A percentile compares a stretch with the other conserved stretches of the same genome.
Conservation (phyloP, 2,888 invertebrate species). For the Agriopis aurantiaria region DNA sequence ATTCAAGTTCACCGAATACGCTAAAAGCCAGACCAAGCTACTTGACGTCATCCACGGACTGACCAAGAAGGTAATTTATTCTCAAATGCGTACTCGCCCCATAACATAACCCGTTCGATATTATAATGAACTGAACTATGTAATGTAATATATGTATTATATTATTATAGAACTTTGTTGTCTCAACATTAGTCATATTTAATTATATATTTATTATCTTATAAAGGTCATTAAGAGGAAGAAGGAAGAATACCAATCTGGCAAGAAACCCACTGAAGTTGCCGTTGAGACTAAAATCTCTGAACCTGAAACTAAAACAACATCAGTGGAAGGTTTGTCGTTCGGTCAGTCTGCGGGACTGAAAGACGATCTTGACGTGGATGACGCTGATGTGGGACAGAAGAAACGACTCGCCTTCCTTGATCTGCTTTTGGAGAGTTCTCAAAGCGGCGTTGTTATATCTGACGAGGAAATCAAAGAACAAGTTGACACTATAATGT, state of each 20-base stretch:
- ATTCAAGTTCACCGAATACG: conserved; percentile 91
- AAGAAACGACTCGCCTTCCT: conserved; percentile 95
- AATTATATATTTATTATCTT: conserved; percentile 8
- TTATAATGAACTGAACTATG: conserved; percentile 28
- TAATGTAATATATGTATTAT: conserved; percentile 16
- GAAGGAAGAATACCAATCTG: conserved; percentile 90
- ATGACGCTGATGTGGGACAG: conserved; percentile 92
- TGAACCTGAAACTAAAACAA: conserved; percentile 60
- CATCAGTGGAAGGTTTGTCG: conserved; percentile 88
- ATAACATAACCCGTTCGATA: conserved; percentile 20
- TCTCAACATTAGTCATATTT: conserved; percentile 15
- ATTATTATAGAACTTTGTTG: neutral
- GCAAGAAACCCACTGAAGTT: conserved; percentile 81
- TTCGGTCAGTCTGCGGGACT: conserved; percentile 91
- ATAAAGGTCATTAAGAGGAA: conserved; percentile 89
- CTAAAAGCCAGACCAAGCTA: conserved; percentile 90
- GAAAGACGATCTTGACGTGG: conserved; percentile 93
- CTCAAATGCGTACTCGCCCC: conserved; percentile 9
- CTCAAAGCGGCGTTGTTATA: conserved; percentile 90
- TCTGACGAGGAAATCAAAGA: conserved; percentile 93
- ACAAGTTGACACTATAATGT: conserved; percentile 95
- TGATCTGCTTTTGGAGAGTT: conserved; percentile 93
- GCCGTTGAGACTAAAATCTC: conserved; percentile 57
- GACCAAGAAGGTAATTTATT: conserved; percentile 89
- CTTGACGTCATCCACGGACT: conserved; percentile 92